Evolutionary conservation across 2,888 invertebrate genomes (phyloP), one percentile per base, ranked within the genome.

Genomic region (Stenodera caucasica): DNA sequence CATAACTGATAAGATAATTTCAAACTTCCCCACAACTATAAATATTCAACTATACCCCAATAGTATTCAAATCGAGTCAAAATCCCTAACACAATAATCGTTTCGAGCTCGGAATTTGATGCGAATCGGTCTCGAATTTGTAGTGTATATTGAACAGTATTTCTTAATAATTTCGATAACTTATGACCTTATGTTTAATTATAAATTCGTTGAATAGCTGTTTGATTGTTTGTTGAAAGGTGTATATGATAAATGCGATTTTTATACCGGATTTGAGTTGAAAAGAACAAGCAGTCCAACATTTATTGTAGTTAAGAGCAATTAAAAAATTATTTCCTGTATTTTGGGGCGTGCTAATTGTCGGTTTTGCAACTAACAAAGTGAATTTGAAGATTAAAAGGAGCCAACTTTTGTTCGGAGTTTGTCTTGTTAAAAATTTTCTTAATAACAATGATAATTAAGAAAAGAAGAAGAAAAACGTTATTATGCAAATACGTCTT

Each of bases 401-500:
- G 14, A 35, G 14, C 12, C 35, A 33, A 33, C 14, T n/a, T 37
- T 1, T 15, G 37, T 37, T 15, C 8, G 14, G 2, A 15, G 9
- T 15, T 37, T 37, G 7, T 40, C 4, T 18, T 12, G 11, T 6
- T 0, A 45, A 40, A 40, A 23, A 45, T 6, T 18, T 18, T 9
- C 2, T 32, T 32, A 40, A 21, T 8, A 12, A 40, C 5, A 21
- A 40, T 14, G 6, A 35, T 14, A n/a, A n/a, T 35, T 0, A n/a
- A 35, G 6, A 14, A 14, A 21, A 40, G 1, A 2, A 4, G 2
- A 33, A 45, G 21, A 6, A 1, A 8, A 14, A 35, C 14, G 35
- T 35, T 14, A 35, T n/a, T 15, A 8, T 15, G 8, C 7, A 37
- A 37, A 49, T 37, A 49, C 53, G 55, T 58, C 61, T 61, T 61